Percentiles rank a stretch among this genome's conserved stretches.
These are phyloP conservation scores for Amphipyra berbera DNA, from an alignment of 2,888 invertebrate genomes.

Conservation along the genomic window DNA sequence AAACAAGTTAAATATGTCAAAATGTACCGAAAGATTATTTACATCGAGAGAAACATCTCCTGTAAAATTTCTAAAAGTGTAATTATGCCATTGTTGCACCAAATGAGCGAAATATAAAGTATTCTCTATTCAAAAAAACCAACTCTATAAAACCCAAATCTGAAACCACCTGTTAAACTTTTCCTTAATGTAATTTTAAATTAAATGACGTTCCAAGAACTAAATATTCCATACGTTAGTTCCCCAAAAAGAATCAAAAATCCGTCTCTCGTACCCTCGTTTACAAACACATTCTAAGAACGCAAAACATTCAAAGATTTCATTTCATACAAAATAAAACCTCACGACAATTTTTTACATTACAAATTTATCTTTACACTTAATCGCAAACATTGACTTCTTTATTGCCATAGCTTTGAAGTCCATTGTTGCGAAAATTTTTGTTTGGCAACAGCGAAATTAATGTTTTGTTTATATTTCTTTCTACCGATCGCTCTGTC, in stretches of 20 bases:
- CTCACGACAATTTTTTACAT: constrained; percentile 21
- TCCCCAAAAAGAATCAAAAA: constrained; percentile 16
- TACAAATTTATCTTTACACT: constrained; percentile 6
- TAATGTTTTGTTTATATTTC: constrained; percentile 39
- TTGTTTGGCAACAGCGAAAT: constrained; percentile 9
- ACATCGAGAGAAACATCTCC: too few species aligned
- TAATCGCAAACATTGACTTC: neutral
- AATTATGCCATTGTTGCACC: too few species aligned
- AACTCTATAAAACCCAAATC: too few species aligned
- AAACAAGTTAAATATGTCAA: too few species aligned
- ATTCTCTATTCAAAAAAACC: too few species aligned
- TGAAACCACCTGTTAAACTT: too few species aligned
- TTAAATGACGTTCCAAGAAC: constrained; percentile 33
- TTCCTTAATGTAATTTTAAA: constrained; percentile 1
- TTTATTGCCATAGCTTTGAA: rapidly evolving
- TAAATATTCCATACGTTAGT: constrained; percentile 1
- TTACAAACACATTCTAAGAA: constrained; percentile 57
- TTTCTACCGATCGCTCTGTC: constrained; percentile 34
- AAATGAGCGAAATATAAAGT: too few species aligned
- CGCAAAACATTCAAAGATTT: constrained; percentile 31
- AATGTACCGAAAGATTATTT: too few species aligned
- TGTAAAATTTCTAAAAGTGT: too few species aligned
- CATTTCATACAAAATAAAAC: constrained; percentile 39
- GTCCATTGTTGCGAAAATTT: constrained; percentile 24
- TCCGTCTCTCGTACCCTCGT: constrained; percentile 22